Conservation (phyloP, 2,888 invertebrate genomes). For the Conus canariensis region DNA sequence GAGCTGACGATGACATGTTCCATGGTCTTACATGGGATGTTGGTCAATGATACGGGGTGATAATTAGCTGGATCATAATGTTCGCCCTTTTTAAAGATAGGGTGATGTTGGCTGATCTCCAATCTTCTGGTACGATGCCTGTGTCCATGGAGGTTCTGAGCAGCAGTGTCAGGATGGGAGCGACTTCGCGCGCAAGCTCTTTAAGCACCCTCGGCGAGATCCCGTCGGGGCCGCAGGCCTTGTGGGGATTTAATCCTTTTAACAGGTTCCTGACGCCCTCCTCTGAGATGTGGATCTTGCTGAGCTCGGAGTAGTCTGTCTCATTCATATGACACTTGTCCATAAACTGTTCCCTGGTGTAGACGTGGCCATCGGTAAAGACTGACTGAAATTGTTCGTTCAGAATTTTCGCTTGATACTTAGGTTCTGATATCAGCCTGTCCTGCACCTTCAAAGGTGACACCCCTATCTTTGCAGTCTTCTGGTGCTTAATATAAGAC, state of each 20-base stretch:
- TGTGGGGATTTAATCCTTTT: not conserved
- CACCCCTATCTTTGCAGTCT: no score
- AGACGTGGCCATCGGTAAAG: not conserved
- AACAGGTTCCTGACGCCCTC: not conserved
- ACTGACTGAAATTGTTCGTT: not conserved
- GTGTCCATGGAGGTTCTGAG: not conserved
- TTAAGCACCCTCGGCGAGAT: not conserved
- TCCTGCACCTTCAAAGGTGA: no score
- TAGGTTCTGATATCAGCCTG: no score
- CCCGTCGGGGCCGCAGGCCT: not conserved
- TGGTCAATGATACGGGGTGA: constrained; percentile 19
- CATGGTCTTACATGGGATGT: not conserved
- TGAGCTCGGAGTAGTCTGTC: not conserved
- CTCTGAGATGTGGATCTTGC: not conserved
- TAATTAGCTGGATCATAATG: constrained; percentile 1
- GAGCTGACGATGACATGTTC: constrained; percentile 7
- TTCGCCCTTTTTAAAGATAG: constrained; percentile 31
- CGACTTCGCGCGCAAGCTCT: not conserved
- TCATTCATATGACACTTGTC: not conserved
- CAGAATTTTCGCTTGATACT: not conserved
- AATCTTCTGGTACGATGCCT: constrained; percentile 4
- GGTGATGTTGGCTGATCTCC: constrained; percentile 19
- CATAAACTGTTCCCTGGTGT: not conserved
- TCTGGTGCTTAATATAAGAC: no score
- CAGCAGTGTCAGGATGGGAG: not conserved